phyloP scores from a whole-genome alignment of 2,113 vertebrate species.

The Daubentonia madagascariensis region DNA sequence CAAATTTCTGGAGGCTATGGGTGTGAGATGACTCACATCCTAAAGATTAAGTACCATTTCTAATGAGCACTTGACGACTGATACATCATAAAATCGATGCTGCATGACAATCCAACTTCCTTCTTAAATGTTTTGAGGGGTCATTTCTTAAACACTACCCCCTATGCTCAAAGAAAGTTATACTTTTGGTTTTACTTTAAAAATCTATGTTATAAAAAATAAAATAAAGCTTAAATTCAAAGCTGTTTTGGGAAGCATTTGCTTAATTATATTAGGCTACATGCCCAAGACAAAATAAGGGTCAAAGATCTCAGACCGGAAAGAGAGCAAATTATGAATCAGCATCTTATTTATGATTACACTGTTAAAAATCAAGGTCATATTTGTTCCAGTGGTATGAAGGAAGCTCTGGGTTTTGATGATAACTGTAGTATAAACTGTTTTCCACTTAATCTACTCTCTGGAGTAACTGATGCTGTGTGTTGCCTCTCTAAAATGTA shows the following conservation, averaged over 20 bases:
- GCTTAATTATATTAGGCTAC: background rate
- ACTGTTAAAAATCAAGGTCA: background rate
- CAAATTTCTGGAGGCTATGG: background rate
- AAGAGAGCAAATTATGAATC: background rate
- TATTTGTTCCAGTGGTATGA: background rate
- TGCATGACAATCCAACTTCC: background rate
- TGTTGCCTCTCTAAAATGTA: background rate
- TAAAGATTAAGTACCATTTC: conserved; percentile 50
- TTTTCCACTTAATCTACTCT: background rate
- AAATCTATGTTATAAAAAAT: background rate
- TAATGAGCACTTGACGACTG: background rate
- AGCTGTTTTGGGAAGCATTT: background rate
- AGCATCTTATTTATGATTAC: background rate
- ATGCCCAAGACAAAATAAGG: background rate
- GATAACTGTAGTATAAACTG: background rate
- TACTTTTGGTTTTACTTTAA: background rate
- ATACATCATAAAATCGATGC: conserved; percentile 37
- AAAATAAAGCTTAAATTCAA: background rate
- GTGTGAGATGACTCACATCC: conserved; percentile 55
- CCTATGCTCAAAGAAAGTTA: background rate
- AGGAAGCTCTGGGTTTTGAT: background rate
- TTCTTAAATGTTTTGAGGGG: background rate
- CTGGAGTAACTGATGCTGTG: background rate
- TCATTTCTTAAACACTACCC: background rate
- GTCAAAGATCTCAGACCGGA: background rate